Evolutionary conservation across 2,113 vertebrate species (phyloP).

Genomic region (Phocoena phocoena): DNA sequence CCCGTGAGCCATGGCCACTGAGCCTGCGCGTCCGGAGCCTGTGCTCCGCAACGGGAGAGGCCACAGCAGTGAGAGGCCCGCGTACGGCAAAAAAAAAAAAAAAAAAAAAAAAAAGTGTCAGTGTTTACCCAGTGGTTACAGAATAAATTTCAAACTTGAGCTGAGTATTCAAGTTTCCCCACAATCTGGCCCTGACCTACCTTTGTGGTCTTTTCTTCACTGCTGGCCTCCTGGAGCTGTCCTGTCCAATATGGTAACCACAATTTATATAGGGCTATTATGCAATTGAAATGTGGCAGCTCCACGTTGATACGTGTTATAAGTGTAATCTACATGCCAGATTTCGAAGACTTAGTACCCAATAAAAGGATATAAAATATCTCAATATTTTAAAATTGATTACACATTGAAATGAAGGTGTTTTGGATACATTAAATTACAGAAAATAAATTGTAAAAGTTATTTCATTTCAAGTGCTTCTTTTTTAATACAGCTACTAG

Average conservation of each 20-base stretch:
- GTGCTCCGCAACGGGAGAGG: no score
- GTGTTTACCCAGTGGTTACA: neutral
- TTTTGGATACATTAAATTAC: neutral
- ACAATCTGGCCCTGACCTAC: neutral
- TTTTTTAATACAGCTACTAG: neutral
- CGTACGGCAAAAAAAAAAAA: no score
- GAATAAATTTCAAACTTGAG: neutral
- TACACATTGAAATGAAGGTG: neutral
- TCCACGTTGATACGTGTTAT: neutral
- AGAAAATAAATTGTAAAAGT: neutral
- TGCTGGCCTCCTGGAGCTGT: neutral
- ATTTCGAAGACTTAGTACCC: neutral
- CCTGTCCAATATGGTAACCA: neutral
- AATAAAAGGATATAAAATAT: neutral
- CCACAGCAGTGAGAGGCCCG: no score
- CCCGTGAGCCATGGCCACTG: no score
- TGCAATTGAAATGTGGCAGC: neutral
- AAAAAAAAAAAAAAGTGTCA: neutral
- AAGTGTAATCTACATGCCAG: neutral
- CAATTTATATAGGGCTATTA: neutral
- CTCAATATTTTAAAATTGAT: neutral
- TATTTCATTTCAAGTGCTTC: neutral
- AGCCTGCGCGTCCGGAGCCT: no score
- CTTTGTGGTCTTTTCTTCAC: neutral
- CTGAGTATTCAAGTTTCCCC: neutral